Evolutionary conservation across 37 sponge, comb jelly and placozoan species (phyloP).

Genomic region (Haliclona indistincta): DNA sequence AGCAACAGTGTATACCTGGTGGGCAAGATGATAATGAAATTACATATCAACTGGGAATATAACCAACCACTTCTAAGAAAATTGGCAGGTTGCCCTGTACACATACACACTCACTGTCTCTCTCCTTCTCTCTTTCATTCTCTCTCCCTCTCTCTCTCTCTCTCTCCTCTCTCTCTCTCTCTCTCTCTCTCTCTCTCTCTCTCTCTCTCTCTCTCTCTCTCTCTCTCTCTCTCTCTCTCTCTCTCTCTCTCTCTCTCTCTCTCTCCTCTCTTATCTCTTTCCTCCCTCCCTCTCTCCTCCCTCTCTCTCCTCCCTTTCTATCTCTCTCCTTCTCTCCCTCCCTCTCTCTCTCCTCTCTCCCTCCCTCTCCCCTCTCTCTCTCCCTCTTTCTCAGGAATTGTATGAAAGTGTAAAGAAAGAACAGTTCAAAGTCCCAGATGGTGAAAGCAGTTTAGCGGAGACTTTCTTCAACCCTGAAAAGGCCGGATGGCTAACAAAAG

Average conservation of each 20-base stretch:
- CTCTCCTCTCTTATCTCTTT: no score
- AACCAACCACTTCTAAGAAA: no score
- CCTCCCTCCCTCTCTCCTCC: no score
- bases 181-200: conserved; percentile 34
- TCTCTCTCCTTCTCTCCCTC: no score
- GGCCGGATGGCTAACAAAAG: conserved; percentile 93
- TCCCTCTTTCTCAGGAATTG: conserved; percentile 61
- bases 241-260: no score
- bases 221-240: background rate
- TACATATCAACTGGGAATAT: no score
- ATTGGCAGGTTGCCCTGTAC: no score
- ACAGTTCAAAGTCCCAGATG: conserved; percentile 87
- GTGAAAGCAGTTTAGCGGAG: conserved; percentile 71
- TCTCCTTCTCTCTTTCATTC: no score
- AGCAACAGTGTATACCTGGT: no score
- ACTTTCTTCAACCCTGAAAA: conserved; percentile 96
- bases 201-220: background rate
- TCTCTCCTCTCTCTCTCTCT: conserved; percentile 27
- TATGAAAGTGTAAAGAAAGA: conserved; percentile 86
- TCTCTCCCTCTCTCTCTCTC: background rate
- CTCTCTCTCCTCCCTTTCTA: no score
- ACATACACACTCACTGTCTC: no score
- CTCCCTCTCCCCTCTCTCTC: background rate
- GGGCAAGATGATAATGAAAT: no score
- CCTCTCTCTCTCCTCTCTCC: background rate